Percentiles rank a stretch among this genome's conserved stretches.
phyloP scores from a whole-genome alignment of 1,140 invertebrate genomes.

The Plectrocnemia conspersa region DNA sequence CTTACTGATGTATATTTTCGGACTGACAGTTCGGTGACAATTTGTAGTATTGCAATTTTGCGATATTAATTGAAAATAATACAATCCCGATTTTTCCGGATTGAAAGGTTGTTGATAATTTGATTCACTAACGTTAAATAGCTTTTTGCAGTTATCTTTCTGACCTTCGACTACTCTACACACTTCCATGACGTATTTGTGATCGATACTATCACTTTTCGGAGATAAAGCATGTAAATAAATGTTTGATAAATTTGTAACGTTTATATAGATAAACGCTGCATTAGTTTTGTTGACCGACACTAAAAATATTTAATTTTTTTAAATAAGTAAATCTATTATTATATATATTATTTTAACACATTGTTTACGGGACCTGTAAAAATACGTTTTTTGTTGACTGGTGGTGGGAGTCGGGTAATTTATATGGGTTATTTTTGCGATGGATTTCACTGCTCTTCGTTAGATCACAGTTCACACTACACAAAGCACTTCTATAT shows the following conservation, averaged over 20 bases:
- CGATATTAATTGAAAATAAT: slow-evolving; percentile 14
- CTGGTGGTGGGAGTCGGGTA: too few species aligned
- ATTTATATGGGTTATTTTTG: too few species aligned
- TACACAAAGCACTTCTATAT: too few species aligned
- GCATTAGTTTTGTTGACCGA: neutral
- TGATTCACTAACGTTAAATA: too few species aligned
- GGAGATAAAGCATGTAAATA: slow-evolving; percentile 12
- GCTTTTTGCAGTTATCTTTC: neutral
- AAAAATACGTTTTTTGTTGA: too few species aligned
- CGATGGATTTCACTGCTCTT: too few species aligned
- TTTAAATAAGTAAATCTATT: too few species aligned
- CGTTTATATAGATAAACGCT: slow-evolving; percentile 29
- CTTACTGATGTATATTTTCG: slow-evolving; percentile 19
- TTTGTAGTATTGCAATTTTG: neutral
- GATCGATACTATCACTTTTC: slow-evolving; percentile 3
- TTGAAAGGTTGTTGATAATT: neutral
- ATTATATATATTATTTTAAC: too few species aligned
- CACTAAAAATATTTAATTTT: neutral
- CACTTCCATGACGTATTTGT: slow-evolving; percentile 16
- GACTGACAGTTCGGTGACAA: slow-evolving; percentile 4
- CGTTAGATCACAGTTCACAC: too few species aligned
- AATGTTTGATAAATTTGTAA: slow-evolving; percentile 7
- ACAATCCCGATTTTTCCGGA: slow-evolving; percentile 3
- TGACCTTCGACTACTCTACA: slow-evolving; percentile 5
- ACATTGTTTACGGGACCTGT: too few species aligned